These are phyloP conservation scores for Ecliptopera silaceata DNA, from an alignment of 2,888 invertebrate species.

Conservation along the genomic window DNA sequence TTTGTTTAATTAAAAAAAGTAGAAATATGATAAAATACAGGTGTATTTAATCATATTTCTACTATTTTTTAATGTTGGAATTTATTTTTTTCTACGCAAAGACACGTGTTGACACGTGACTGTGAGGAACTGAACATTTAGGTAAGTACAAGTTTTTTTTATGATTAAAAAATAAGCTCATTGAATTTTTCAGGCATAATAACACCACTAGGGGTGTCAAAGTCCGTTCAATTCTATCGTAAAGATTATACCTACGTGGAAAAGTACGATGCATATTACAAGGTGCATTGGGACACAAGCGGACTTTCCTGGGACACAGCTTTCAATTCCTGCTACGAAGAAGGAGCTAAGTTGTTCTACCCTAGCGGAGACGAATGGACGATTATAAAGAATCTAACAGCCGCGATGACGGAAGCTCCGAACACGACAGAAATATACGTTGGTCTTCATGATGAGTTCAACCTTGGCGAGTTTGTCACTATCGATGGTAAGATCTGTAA, in stretches of 20 bases:
- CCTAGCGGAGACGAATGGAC: constrained; percentile 50
- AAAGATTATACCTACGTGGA: constrained; percentile 52
- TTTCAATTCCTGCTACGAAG: constrained; percentile 49
- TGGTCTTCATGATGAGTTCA: constrained; percentile 50
- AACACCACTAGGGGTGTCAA: constrained; percentile 28
- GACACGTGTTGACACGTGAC: too few species aligned
- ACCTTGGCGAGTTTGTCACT: constrained; percentile 51
- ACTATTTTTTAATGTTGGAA: too few species aligned
- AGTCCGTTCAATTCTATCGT: constrained; percentile 46
- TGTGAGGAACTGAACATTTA: too few species aligned
- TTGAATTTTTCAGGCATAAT: constrained; percentile 31
- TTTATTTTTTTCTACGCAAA: too few species aligned
- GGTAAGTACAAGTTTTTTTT: too few species aligned
- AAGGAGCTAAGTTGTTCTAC: constrained; percentile 53
- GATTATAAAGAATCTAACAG: constrained; percentile 41
- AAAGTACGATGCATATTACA: constrained; percentile 53
- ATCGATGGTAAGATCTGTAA: constrained; percentile 56
- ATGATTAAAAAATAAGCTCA: not conserved
- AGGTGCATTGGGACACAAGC: constrained; percentile 45
- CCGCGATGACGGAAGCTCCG: constrained; percentile 24
- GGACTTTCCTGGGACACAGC: constrained; percentile 43
- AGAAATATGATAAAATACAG: too few species aligned
- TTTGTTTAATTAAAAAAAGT: too few species aligned
- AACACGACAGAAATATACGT: constrained; percentile 48
- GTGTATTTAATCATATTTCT: too few species aligned